Evolutionary conservation across 2,113 vertebrate genomes (phyloP), one percentile per base, ranked within the genome.

Genomic region (Crotalus helleri): DNA sequence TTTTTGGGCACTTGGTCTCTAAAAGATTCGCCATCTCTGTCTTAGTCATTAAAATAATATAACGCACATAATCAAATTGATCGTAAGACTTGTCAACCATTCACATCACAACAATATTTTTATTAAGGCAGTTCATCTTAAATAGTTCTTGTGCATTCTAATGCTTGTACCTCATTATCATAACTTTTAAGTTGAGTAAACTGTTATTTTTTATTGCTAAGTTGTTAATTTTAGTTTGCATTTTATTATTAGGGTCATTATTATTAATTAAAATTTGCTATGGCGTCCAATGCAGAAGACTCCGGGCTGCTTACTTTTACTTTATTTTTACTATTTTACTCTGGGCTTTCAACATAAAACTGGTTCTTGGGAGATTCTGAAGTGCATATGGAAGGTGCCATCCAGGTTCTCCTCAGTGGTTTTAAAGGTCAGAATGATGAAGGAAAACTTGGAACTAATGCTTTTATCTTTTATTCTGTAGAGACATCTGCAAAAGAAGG

Each of bases 401-500:
- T n/a, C 54, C 6, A 90, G 33, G 12, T 89, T 17, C 53, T 85
- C 69, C 39, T 92, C 54, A 85, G 2, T 39, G 55, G 55, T 4
- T 90, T 90, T 39, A 85, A 90, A 85, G 39, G 33, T 89, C 61
- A 92, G 88, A 17, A 92, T 57, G 5, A 90, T 2, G 19, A 2
- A 33, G 88, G 64, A 86, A 44, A 51, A 29, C 91, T 69, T 0
- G 85, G 17, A 69, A 69, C 93, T 95, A 93, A 93, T 94, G 89
- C 5, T 2, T 90, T 1, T 92, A 3, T 54, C 92, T 94, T 3
- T 88, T 94, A 93, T 15, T 91, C 69, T 85, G 23, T 97, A 99
- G 99, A 99, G 97, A 99, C 99, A 5, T 99, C 99, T n/a, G 99
- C 99, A 94, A 99, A 99, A 97, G 99, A 99, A 95, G 99, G 99